Conservation (phyloP, 2,797 vertebrate species). For the Semaprochilodus insignis region DNA sequence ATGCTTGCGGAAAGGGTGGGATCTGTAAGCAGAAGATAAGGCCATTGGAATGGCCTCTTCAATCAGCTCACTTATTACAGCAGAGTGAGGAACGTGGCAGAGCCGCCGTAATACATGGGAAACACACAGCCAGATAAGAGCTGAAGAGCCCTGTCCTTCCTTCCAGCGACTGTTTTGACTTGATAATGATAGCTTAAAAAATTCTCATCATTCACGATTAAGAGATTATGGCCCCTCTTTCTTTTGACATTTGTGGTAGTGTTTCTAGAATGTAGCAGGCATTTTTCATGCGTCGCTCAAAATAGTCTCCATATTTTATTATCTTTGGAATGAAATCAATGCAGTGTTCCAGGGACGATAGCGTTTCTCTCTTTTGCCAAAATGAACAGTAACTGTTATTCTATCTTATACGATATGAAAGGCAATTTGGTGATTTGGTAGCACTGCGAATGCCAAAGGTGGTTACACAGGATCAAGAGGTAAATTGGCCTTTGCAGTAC, state of each 20-base stretch:
- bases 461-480: not conserved
- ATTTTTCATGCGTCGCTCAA: not conserved
- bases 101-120: constrained; percentile 29
- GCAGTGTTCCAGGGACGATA: not conserved
- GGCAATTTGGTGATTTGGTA: not conserved
- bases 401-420: not conserved
- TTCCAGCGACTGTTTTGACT: constrained; percentile 12
- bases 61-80: constrained; percentile 51
- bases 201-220: constrained; percentile 3
- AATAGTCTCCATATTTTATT: constrained; percentile 1
- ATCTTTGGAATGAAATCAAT: not conserved
- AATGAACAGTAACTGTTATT: not conserved
- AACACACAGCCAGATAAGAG: constrained; percentile 21
- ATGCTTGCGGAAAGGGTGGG: constrained; percentile 74
- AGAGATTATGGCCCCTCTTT: constrained; percentile 6
- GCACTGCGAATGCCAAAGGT: not conserved
- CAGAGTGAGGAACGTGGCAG: constrained; percentile 38
- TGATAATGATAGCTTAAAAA: constrained; percentile 33
- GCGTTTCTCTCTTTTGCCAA: not conserved
- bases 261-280: not conserved
- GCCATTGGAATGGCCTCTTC: constrained; percentile 46
- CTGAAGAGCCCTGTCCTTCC: constrained; percentile 24
- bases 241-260: constrained; percentile 2
- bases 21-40: constrained; percentile 78
- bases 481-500: not conserved